Percentiles rank a stretch among this genome's conserved stretches.
Conservation (phyloP, 2,888 invertebrate genomes). For the Ditula angustiorana region DNA sequence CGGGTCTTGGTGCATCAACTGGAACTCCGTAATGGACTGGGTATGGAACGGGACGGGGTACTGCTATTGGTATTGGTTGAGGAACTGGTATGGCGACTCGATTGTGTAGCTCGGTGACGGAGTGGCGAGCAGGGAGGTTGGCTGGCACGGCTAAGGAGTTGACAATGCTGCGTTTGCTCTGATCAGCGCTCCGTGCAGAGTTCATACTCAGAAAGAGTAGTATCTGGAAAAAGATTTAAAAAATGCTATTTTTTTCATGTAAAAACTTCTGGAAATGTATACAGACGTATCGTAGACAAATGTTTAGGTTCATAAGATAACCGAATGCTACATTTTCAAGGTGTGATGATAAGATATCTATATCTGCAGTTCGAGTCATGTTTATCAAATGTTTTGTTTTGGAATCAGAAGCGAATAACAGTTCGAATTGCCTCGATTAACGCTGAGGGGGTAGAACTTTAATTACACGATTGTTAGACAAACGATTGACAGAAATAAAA, state of each 20-base stretch:
- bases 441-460: too few relatives aligned
- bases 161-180: constrained; percentile 41
- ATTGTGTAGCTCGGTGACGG: constrained; percentile 76
- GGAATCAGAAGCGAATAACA: too few relatives aligned
- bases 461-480: too few relatives aligned
- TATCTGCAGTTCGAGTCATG: too few relatives aligned
- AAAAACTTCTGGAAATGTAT: background rate
- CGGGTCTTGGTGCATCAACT: constrained; percentile 68
- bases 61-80: constrained; percentile 79
- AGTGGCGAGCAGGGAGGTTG: constrained; percentile 67
- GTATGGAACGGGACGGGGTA: constrained; percentile 78
- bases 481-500: too few relatives aligned
- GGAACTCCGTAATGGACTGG: constrained; percentile 80
- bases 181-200: constrained; percentile 45
- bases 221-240: constrained; percentile 51
- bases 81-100: constrained; percentile 82
- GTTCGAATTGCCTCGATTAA: too few relatives aligned
- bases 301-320: too few relatives aligned
- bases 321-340: too few relatives aligned
- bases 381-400: too few relatives aligned
- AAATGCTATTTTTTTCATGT: background rate
- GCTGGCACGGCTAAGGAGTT: constrained; percentile 39
- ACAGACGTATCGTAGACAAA: too few relatives aligned
- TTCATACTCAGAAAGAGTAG: constrained; percentile 53
- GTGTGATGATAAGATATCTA: too few relatives aligned